Percentiles rank a stretch among this genome's conserved stretches.
These are phyloP conservation scores for Anoplopoma fimbria DNA, from an alignment of 2,113 vertebrate species.

Conservation along the genomic window DNA sequence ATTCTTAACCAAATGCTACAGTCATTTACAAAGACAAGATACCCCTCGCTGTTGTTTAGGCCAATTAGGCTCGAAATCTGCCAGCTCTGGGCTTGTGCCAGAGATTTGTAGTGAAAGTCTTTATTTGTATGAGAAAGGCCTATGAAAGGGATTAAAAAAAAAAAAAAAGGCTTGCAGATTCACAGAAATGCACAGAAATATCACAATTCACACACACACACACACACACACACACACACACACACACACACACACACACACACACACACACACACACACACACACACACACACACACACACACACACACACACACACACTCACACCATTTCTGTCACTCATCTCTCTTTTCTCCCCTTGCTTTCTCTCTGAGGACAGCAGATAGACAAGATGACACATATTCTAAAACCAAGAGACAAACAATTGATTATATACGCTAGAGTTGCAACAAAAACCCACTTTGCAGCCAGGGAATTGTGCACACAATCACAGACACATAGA, in stretches of 20 bases:
- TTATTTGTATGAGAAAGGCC: slow-evolving; percentile 50
- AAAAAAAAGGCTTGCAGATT: slow-evolving; percentile 38
- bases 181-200: slow-evolving; percentile 33
- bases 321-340: slow-evolving; percentile 44
- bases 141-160: slow-evolving; percentile 48
- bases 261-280: neutral
- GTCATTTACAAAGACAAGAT: slow-evolving; percentile 63
- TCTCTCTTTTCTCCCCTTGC: slow-evolving; percentile 30
- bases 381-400: slow-evolving; percentile 45
- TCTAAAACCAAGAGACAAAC: slow-evolving; percentile 59
- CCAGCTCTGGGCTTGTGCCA: slow-evolving; percentile 65
- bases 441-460: slow-evolving; percentile 49
- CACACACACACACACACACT: neutral
- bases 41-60: slow-evolving; percentile 68
- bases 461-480: slow-evolving; percentile 14
- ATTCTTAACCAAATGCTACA: slow-evolving; percentile 52
- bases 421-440: slow-evolving; percentile 54
- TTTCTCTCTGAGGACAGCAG: slow-evolving; percentile 40
- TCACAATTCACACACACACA: slow-evolving; percentile 5
- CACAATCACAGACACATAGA: neutral
- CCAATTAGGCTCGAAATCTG: slow-evolving; percentile 77
- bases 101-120: slow-evolving; percentile 63
- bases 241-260: neutral
- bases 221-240: neutral
- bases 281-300: neutral